A percentile compares a stretch with the other conserved stretches of the same genome.
Conservation (phyloP, 2,113 vertebrate genomes). For the Sapayoa aenigma region DNA sequence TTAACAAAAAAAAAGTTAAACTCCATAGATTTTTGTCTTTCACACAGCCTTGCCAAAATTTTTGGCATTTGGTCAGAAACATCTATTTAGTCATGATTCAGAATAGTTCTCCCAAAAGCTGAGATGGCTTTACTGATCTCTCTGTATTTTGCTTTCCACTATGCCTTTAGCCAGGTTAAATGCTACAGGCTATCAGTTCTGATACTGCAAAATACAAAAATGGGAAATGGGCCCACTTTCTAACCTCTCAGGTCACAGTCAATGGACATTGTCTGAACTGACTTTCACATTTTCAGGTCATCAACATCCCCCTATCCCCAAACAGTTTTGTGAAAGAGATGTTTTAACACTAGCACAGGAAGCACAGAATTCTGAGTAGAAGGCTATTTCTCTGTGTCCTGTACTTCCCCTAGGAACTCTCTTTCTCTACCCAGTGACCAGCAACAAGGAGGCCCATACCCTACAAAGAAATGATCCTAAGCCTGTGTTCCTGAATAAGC, state of each 20-base stretch:
- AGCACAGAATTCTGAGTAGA: not conserved
- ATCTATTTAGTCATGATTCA: not conserved
- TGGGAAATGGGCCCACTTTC: not conserved
- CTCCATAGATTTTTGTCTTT: not conserved
- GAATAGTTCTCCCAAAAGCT: not conserved
- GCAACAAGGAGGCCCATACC: not conserved
- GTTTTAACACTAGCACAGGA: not conserved
- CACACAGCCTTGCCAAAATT: not conserved
- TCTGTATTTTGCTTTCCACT: not conserved
- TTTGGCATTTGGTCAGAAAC: not conserved
- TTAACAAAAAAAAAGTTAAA: not conserved
- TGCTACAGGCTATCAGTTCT: not conserved
- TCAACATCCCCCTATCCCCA: no score
- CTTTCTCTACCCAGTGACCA: not conserved
- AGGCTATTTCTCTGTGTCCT: not conserved
- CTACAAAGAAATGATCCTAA: not conserved
- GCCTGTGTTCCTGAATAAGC: not conserved
- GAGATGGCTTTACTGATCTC: not conserved
- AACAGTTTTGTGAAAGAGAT: not conserved
- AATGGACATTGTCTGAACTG: not conserved
- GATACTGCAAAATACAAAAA: not conserved
- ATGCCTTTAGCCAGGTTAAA: not conserved
- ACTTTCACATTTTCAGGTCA: not conserved
- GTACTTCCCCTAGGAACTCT: not conserved
- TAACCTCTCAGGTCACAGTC: not conserved